Base-by-base conservation (phyloP, 2,888 invertebrate genomes). In the Carpatolechia fugitivella region DNA sequence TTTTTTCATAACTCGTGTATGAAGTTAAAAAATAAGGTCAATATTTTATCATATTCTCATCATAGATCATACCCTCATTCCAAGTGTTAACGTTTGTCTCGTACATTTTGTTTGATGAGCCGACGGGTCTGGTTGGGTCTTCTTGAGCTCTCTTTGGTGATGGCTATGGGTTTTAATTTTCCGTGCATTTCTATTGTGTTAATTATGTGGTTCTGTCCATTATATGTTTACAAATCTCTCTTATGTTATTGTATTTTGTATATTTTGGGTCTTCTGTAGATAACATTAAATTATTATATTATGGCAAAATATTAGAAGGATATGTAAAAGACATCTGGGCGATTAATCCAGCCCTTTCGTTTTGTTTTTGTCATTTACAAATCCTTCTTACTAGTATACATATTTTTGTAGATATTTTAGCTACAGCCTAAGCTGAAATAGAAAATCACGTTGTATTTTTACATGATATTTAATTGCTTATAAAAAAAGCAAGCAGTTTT, bases 81-180 rank as follows among this genome's bases (percentile, higher is more conserved):
- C 41, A 31, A 44, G 33, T 46, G 20, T 53, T 52, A 40, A 40
- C 20, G 40, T 52, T 41, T 47, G 36, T 38, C 51, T 58, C 46
- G 20, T 57, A 60, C 56, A 65, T 72, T 79, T 83, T 85, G 83
- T 88, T 87, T 85, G 84, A 83, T 81, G 85, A 81, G 78, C 68
- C 62, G 61, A 70, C 76, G 74, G 75, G 71, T 77, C 75, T 76
- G 82, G 80, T 82, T 81, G 76, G 81, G 74, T 70, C 58, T 74
- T 66, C 70, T 67, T 63, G 65, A 63, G 68, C 33, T 67, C 66
- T 71, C 68, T 75, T 68, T 72, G 87, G 88, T 87, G 83, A 75
- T 76, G 86, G 85, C 78, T 83, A 69, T 82, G 74, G 77, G 80
- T 69, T 52, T 74, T 75, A 75, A 76, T 72, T 80, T 82, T 80